A percentile compares a stretch with the other conserved stretches of the same genome.
phyloP scores from a whole-genome alignment of 2,797 vertebrate genomes.

The Danio aesculapii region DNA sequence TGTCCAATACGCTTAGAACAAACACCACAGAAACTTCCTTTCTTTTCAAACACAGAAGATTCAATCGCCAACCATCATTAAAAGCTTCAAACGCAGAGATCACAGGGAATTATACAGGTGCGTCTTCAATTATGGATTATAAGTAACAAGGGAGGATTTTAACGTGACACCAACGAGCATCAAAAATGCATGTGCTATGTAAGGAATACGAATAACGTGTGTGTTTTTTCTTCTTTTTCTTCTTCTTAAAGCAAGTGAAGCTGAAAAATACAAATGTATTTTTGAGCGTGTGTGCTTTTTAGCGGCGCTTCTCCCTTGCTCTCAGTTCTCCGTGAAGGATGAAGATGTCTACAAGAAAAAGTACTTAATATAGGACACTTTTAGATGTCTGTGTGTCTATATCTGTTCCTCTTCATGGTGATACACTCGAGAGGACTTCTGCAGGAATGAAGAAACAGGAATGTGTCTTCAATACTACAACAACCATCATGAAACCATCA shows the following conservation, averaged over 20 bases:
- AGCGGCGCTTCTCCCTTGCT: neutral
- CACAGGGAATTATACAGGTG: slow-evolving; percentile 57
- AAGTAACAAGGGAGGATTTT: slow-evolving; percentile 61
- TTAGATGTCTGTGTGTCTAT: slow-evolving; percentile 10
- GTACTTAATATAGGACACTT: slow-evolving; percentile 24
- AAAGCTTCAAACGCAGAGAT: slow-evolving; percentile 31
- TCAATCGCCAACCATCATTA: slow-evolving; percentile 35
- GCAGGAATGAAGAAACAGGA: neutral
- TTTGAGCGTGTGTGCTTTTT: slow-evolving; percentile 39
- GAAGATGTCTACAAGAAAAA: slow-evolving; percentile 33
- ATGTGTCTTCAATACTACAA: slow-evolving; percentile 33
- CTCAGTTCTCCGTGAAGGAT: slow-evolving; percentile 10
- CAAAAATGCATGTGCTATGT: slow-evolving; percentile 63
- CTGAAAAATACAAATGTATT: slow-evolving; percentile 38
- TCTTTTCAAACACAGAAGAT: slow-evolving; percentile 43
- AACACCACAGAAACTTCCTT: neutral
- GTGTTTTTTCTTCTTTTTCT: slow-evolving; percentile 28
- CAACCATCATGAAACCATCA: neutral
- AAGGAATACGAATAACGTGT: slow-evolving; percentile 47
- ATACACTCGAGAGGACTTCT: slow-evolving; percentile 29
- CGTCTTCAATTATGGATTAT: slow-evolving; percentile 65
- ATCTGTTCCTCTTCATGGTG: slow-evolving; percentile 29
- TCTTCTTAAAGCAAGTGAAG: slow-evolving; percentile 42
- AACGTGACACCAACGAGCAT: slow-evolving; percentile 56
- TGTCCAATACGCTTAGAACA: slow-evolving; percentile 2